Percentiles rank a stretch among this genome's conserved stretches.
phyloP scores from a whole-genome alignment of 1,140 invertebrate species.

The Pachypeltis micranthus region DNA sequence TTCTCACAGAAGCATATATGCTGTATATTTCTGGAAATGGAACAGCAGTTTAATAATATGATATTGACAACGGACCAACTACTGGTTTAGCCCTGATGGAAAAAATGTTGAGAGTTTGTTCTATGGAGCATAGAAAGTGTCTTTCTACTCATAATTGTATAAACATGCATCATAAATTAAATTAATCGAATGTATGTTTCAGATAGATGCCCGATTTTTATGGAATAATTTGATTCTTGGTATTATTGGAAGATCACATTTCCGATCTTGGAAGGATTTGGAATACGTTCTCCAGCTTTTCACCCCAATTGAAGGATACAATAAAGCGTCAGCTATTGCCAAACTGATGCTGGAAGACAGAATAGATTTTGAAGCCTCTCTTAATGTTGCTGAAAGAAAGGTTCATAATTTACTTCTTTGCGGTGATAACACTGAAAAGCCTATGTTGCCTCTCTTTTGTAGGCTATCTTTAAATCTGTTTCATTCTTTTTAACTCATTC shows the following conservation, averaged over 20 bases:
- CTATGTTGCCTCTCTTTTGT: too few relatives aligned
- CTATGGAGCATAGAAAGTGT: too few relatives aligned
- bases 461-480: too few relatives aligned
- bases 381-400: constrained; percentile 51
- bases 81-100: too few relatives aligned
- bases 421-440: not conserved
- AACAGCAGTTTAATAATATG: too few relatives aligned
- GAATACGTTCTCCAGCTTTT: constrained; percentile 63
- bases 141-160: constrained; percentile 12
- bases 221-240: constrained; percentile 62
- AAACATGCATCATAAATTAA: not conserved
- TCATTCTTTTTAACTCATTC: too few relatives aligned
- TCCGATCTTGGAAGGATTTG: constrained; percentile 40
- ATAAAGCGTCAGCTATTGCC: constrained; percentile 57
- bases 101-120: too few relatives aligned
- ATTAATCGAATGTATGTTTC: constrained; percentile 17
- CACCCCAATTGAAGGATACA: constrained; percentile 57
- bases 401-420: constrained; percentile 32
- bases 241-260: constrained; percentile 41
- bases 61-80: too few relatives aligned
- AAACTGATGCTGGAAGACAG: constrained; percentile 50
- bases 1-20: too few relatives aligned
- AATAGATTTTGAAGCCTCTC: constrained; percentile 46
- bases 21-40: too few relatives aligned
- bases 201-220: constrained; percentile 56